Base-by-base conservation (phyloP, 2,888 invertebrate genomes). In the Lottia gigantea region DNA sequence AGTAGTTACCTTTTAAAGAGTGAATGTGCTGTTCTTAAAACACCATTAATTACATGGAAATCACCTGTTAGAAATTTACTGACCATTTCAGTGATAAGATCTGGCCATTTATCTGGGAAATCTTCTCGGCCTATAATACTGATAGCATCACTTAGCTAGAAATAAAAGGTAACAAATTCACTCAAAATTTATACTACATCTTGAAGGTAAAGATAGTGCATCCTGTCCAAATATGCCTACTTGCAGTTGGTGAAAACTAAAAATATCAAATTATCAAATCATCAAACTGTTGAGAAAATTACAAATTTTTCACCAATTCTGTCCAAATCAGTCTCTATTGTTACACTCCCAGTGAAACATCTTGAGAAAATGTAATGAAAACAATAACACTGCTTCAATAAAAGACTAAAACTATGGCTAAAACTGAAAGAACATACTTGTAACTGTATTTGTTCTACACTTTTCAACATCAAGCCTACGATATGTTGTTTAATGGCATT, bases 31-130 rank as follows among this genome's bases (percentile, higher is more conserved):
- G 98, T 98, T 78, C 95, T 92, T 14, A 99, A 91, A 0, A 98
- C 93, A 0, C 98, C 98, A 87, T 98, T 97, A 74, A 98, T 97
- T 0, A 96, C 91, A 87, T 96, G 93, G 88, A 98, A 97, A 88
- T 98, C 96, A 62, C 95, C 95, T 91, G 89, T 74, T 88, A 83
- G 75, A 88, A 98, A 96, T 86, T 97, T 95, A 65, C 93, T 93
- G 15, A 98, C 95, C 95, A 99, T 95, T 87, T 97, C 94, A 47
- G 94, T 92, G 40, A 99, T 94, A 1, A 99, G 91, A 76, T 93
- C 93, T 0, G 95, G 96, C 99, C 99, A 99, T 87, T 96, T 95
- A 74, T 93, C 92, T 0, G 99, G 99, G 87, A 99, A 99, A 90
- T 99, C 99, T 81, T 94, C 93, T 85, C 94, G 94, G n/a, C 98